Conservation (phyloP, 2,888 invertebrate genomes). For the Caradrina kadenii region DNA sequence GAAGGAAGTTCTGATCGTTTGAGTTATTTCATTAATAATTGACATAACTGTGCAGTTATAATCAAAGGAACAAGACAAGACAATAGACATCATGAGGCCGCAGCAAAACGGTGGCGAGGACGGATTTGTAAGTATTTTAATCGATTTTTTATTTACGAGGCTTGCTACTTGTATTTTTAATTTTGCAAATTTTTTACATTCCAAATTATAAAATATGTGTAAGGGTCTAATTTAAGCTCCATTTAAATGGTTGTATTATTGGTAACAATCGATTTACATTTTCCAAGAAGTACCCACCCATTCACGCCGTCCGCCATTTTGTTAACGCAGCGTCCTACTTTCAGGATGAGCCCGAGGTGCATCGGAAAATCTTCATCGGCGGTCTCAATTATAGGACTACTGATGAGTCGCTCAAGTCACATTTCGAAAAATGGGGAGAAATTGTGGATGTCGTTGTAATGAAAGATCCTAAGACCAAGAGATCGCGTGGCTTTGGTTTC, state of each 20-base stretch:
- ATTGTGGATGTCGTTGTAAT: slow-evolving; percentile 99
- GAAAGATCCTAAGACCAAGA: slow-evolving; percentile 98
- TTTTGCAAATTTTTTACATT: neutral
- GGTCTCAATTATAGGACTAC: slow-evolving; percentile 98
- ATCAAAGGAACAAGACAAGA: neutral
- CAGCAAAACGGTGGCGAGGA: slow-evolving; percentile 89
- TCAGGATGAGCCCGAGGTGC: slow-evolving; percentile 94
- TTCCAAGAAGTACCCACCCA: neutral
- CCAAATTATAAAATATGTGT: neutral
- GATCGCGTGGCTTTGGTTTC: slow-evolving; percentile 99
- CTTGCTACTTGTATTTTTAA: neutral
- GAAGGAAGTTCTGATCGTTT: slow-evolving; percentile 38
- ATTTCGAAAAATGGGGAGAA: slow-evolving; percentile 99
- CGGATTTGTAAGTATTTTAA: slow-evolving; percentile 83
- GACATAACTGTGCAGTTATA: slow-evolving; percentile 12
- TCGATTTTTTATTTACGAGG: neutral
- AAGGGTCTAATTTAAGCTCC: neutral
- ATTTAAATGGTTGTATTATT: neutral
- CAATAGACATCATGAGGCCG: slow-evolving; percentile 79
- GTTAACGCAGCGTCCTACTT: slow-evolving; percentile 82
- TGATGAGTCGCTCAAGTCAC: slow-evolving; percentile 97
- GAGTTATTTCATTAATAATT: neutral
- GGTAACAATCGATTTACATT: slow-evolving; percentile 1
- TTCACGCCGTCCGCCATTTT: slow-evolving; percentile 84
- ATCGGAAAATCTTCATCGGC: slow-evolving; percentile 98